phyloP scores from a whole-genome alignment of 2,113 vertebrate genomes.

The Strigops habroptila region DNA sequence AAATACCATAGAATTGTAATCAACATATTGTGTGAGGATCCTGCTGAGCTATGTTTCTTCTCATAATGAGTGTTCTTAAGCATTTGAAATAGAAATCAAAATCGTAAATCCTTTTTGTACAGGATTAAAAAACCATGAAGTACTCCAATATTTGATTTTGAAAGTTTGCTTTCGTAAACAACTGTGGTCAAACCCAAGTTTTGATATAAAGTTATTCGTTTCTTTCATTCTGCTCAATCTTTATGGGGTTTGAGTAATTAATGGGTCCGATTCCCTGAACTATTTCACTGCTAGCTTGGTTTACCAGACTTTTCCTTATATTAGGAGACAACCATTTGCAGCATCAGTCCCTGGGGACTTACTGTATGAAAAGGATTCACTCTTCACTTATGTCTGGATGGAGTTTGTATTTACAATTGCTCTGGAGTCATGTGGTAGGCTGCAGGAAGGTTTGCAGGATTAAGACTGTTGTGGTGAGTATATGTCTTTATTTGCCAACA shows the following conservation, averaged over 20 bases:
- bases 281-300: neutral
- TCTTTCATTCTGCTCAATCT: neutral
- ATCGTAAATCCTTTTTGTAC: neutral
- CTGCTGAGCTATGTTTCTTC: constrained; percentile 49
- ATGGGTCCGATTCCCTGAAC: neutral
- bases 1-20: constrained; percentile 19
- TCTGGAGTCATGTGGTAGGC: neutral
- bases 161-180: neutral
- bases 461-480: neutral
- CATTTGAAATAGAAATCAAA: constrained; percentile 25
- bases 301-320: neutral
- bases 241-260: neutral
- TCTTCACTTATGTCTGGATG: neutral
- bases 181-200: neutral
- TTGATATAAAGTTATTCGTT: neutral
- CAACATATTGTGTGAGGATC: constrained; percentile 40
- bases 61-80: neutral
- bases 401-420: neutral
- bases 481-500: neutral
- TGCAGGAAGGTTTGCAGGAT: neutral
- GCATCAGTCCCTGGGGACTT: neutral
- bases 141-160: neutral
- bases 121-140: neutral
- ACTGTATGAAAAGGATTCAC: neutral
- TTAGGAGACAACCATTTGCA: neutral